Base-by-base conservation (phyloP, 2,113 vertebrate genomes). In the Tetrao urogallus region DNA sequence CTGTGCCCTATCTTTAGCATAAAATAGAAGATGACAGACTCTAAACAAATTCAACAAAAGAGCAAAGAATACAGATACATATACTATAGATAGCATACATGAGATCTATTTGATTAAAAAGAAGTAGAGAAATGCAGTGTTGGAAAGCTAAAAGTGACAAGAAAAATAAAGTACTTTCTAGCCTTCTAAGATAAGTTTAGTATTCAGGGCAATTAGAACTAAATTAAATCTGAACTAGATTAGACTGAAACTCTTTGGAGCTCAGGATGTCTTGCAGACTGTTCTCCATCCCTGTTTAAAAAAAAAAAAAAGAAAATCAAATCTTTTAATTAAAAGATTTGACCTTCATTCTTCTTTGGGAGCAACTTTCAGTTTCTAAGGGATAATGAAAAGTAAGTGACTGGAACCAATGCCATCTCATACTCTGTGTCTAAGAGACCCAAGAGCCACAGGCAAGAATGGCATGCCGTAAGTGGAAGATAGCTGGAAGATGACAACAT, bases 201-300 rank as follows among this genome's bases (percentile, higher is more conserved):
- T 94, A 94, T 92, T 94, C 58, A 93, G 92, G 92, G 86, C 92
- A 93, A 92, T 92, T 92, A 93, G 89, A 92, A 70, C 58, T 89
- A 96, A 85, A 93, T 92, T 96, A 93, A 95, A 79, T 52, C 84
- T 88, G 73, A 92, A 90, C 92, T 89, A 95, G 91, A 96, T 95
- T 94, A 91, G 87, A 85, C 64, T 64, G 64, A 85, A 92, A 92
- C 64, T 57, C 84, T 92, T 94, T 21, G 47, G 82, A 93, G 65
- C 40, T 93, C 89, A 89, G 6, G 66, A 63, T 60, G 27, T 94
- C 89, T 94, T 86, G 79, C 85, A 91, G 42, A 71, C 22, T 82
- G 48, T 27, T 92, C 70, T 91, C 78, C 34, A 90, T n/a, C 30
- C 25, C 64, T 80, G 57, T 76, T 94, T 48, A 1, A 66, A 93